Percentiles rank a stretch among this genome's conserved stretches.
These are phyloP conservation scores for Zingel zingel DNA, from an alignment of 2,113 vertebrate genomes.

Conservation along the genomic window DNA sequence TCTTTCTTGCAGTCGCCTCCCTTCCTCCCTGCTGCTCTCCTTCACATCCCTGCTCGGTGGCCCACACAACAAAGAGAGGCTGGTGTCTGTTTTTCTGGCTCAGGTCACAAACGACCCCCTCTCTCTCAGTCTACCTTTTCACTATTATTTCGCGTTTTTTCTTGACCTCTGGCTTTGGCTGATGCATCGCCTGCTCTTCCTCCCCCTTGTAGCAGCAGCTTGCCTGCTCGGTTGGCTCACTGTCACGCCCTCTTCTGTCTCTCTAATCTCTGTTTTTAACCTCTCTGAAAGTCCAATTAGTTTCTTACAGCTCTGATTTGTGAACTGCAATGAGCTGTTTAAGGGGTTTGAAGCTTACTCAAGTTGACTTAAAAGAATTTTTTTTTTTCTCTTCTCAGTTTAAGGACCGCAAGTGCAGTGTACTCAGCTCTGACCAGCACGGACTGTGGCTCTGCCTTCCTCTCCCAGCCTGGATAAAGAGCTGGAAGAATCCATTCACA, in stretches of 20 bases:
- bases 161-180: constrained; percentile 88
- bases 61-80: constrained; percentile 61
- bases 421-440: constrained; percentile 8
- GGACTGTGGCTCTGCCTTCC: constrained; percentile 35
- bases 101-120: constrained; percentile 58
- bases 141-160: constrained; percentile 89
- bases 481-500: constrained; percentile 50
- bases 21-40: constrained; percentile 46
- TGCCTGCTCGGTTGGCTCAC: constrained; percentile 69
- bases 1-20: constrained; percentile 31
- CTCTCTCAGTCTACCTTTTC: constrained; percentile 87
- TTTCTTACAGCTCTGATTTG: constrained; percentile 44
- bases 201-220: constrained; percentile 84
- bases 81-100: constrained; percentile 31
- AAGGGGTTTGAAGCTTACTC: constrained; percentile 3
- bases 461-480: constrained; percentile 44
- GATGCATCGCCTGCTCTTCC: constrained; percentile 87
- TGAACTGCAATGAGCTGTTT: constrained; percentile 24
- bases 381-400: constrained; percentile 1
- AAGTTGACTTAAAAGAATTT: neutral
- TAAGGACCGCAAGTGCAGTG: accelerated
- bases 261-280: constrained; percentile 31
- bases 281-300: constrained; percentile 33
- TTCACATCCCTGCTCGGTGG: constrained; percentile 67
- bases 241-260: constrained; percentile 69